A percentile compares a stretch with the other conserved stretches of the same genome.
Evolutionary conservation across 2,797 vertebrate genomes (phyloP).

Genomic region (Sarcophilus harrisii): DNA sequence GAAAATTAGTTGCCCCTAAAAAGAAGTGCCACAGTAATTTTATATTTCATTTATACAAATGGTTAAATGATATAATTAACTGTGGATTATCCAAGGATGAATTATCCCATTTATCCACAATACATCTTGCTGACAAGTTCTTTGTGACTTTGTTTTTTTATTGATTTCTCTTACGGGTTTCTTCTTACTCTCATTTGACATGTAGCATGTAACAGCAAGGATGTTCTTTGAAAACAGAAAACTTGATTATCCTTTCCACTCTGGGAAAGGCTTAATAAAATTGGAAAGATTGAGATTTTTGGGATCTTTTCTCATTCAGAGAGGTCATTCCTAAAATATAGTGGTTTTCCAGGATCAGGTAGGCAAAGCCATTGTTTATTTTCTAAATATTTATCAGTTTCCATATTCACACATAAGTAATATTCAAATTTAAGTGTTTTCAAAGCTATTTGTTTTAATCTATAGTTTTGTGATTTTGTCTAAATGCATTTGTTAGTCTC

Average conservation of each 20-base stretch:
- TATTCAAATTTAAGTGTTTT: constrained; percentile 42
- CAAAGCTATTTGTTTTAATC: constrained; percentile 24
- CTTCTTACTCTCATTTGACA: background rate
- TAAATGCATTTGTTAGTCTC: constrained; percentile 42
- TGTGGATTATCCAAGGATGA: constrained; percentile 28
- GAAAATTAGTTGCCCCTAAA: background rate
- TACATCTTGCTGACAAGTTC: constrained; percentile 9
- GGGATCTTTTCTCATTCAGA: constrained; percentile 21
- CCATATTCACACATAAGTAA: constrained; percentile 34
- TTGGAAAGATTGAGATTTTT: background rate
- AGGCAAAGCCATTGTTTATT: background rate
- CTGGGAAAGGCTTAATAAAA: constrained; percentile 24
- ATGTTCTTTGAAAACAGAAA: constrained; percentile 35
- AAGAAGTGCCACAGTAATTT: background rate
- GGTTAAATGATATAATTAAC: constrained; percentile 13
- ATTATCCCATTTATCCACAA: constrained; percentile 20
- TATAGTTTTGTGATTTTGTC: constrained; percentile 13
- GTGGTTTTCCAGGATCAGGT: background rate
- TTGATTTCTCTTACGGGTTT: constrained; percentile 41
- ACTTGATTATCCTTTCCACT: constrained; percentile 22
- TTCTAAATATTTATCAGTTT: constrained; percentile 37
- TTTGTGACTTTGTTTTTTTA: constrained; percentile 44
- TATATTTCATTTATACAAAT: constrained; percentile 1
- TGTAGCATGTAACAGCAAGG: constrained; percentile 9
- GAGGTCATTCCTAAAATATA: constrained; percentile 19